Percentiles rank a stretch among this genome's conserved stretches.
Conservation (phyloP, 2,888 invertebrate species). For the Oscheius sp. region DNA sequence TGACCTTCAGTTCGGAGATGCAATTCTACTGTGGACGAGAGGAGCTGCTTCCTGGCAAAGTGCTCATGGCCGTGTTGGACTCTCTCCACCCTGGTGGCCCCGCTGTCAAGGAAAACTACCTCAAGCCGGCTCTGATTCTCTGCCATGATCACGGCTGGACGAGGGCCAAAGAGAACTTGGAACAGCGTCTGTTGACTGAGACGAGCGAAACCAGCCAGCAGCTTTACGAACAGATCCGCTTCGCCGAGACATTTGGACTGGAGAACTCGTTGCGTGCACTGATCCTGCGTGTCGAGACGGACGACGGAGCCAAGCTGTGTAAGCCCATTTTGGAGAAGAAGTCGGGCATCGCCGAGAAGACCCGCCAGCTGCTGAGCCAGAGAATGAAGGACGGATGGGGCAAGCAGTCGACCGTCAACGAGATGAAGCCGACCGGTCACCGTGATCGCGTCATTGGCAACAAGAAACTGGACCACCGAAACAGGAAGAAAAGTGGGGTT, state of each 20-base stretch:
- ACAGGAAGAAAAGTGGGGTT: no score
- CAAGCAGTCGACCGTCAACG: neutral
- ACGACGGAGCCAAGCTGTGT: no score
- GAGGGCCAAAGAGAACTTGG: slow-evolving; percentile 49
- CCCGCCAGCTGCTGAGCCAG: neutral
- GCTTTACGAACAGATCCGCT: slow-evolving; percentile 4
- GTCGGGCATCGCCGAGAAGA: neutral
- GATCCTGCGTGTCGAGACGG: neutral
- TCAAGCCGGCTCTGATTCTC: slow-evolving; percentile 60
- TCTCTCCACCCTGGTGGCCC: slow-evolving; percentile 52
- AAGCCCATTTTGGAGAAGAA: neutral
- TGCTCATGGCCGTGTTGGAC: slow-evolving; percentile 50
- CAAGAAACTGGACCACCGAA: no score
- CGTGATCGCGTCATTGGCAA: neutral
- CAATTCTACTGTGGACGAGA: neutral
- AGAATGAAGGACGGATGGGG: neutral
- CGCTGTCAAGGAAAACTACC: slow-evolving; percentile 44
- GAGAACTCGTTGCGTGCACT: neutral
- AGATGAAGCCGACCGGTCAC: neutral
- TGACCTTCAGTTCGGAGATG: slow-evolving; percentile 8
- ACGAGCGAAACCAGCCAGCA: neutral
- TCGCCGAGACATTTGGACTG: neutral
- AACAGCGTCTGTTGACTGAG: slow-evolving; percentile 34
- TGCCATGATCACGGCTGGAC: slow-evolving; percentile 58
- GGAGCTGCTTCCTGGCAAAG: slow-evolving; percentile 9